phyloP scores from a whole-genome alignment of 2,888 invertebrate species.

The Polydrusus pterygomalis region DNA sequence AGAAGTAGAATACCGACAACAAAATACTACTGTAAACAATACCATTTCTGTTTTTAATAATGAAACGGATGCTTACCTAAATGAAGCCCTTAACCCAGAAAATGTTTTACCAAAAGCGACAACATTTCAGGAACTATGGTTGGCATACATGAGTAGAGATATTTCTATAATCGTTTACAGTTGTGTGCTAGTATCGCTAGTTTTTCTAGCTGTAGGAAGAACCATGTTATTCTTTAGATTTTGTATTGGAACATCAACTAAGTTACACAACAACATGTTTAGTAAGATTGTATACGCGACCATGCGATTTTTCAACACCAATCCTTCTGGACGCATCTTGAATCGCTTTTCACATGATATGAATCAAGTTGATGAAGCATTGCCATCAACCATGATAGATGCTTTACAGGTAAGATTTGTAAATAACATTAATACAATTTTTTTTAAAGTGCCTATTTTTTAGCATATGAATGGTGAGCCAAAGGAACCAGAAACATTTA shows the following conservation, averaged over 20 bases:
- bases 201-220: conserved; percentile 69
- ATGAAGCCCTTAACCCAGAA: neutral
- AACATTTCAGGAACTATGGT: conserved; percentile 47
- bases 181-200: conserved; percentile 62
- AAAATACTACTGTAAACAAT: neutral
- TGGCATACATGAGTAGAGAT: conserved; percentile 54
- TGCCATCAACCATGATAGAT: conserved; percentile 73
- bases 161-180: conserved; percentile 66
- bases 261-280: conserved; percentile 73
- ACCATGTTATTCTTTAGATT: conserved; percentile 73
- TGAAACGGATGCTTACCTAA: neutral
- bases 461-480: too few species aligned
- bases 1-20: neutral
- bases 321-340: conserved; percentile 77
- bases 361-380: conserved; percentile 73
- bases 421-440: too few species aligned
- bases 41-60: neutral
- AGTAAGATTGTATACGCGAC: conserved; percentile 75
- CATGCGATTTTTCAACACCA: conserved; percentile 80
- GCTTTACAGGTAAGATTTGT: conserved; percentile 62
- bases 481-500: too few species aligned
- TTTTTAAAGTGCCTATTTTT: too few species aligned
- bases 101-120: neutral
- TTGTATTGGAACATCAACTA: conserved; percentile 73
- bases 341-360: conserved; percentile 83